phyloP scores from a whole-genome alignment of 1,140 invertebrate species.

The Stenopsyche tienmushanensis region DNA sequence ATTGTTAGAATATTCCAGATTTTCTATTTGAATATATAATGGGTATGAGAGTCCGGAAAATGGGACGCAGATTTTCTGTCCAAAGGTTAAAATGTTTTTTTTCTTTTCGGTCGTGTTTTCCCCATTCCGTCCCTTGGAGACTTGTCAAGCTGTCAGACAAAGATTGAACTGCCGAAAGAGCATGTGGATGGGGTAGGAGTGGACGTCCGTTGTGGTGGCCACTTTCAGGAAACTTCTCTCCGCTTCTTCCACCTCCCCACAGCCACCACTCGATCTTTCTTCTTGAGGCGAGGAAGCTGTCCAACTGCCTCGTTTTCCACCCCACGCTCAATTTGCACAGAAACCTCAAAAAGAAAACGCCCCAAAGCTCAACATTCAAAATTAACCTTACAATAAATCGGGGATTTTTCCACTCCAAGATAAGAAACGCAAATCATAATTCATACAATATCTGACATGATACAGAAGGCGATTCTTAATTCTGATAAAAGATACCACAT shows the following conservation, averaged over 20 bases:
- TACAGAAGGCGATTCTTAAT: too few relatives aligned
- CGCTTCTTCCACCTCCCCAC: not conserved
- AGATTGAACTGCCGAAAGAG: conserved; percentile 25
- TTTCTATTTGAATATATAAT: too few relatives aligned
- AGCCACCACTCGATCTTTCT: conserved; percentile 16
- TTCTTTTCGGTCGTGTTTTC: not conserved
- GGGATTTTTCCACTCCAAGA: too few relatives aligned
- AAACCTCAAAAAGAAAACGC: not conserved
- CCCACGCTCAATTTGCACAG: conserved; percentile 13
- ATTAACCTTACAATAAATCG: too few relatives aligned
- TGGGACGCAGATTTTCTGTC: not conserved
- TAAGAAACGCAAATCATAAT: too few relatives aligned
- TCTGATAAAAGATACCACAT: too few relatives aligned
- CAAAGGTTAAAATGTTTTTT: conserved; percentile 8
- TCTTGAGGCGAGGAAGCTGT: conserved; percentile 10
- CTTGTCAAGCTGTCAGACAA: conserved; percentile 24
- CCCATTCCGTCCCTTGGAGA: conserved; percentile 6
- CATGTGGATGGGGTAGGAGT: not conserved
- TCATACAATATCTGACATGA: too few relatives aligned
- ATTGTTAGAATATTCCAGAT: too few relatives aligned
- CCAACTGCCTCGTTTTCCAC: conserved; percentile 13
- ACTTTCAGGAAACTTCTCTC: conserved; percentile 9
- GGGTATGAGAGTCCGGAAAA: too few relatives aligned
- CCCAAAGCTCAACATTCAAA: not conserved
- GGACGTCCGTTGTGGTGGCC: not conserved